phyloP scores from a whole-genome alignment of 2,113 vertebrate species.

The Gymnocephalus cernua region DNA sequence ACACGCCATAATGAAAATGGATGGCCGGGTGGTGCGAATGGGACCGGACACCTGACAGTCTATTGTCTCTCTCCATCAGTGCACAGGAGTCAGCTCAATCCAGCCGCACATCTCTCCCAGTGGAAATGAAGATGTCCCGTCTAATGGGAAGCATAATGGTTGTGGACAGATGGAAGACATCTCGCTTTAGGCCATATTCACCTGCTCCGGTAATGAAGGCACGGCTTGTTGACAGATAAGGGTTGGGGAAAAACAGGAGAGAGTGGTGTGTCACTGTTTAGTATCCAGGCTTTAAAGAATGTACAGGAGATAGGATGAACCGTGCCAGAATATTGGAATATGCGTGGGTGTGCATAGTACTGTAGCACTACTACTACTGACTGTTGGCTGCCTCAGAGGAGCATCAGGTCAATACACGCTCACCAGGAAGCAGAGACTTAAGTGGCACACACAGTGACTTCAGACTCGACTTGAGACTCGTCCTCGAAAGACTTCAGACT shows the following conservation, averaged over 20 bases:
- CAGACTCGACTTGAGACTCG: too few relatives aligned
- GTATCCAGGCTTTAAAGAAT: conserved; percentile 24
- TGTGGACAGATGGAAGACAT: conserved; percentile 75
- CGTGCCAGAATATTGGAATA: conserved; percentile 20
- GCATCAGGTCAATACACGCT: conserved; percentile 61
- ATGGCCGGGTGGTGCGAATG: conserved; percentile 62
- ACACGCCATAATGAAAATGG: conserved; percentile 80
- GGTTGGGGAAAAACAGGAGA: conserved; percentile 25
- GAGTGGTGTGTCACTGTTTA: conserved; percentile 39
- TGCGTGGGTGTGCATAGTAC: conserved; percentile 42
- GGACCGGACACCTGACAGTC: conserved; percentile 76
- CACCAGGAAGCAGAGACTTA: conserved; percentile 47
- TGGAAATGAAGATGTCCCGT: conserved; percentile 79
- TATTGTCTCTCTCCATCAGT: conserved; percentile 73
- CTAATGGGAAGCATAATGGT: conserved; percentile 78
- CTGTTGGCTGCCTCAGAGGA: conserved; percentile 50
- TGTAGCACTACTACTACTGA: conserved; percentile 11
- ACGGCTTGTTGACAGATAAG: conserved; percentile 59
- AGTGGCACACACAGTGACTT: too few relatives aligned
- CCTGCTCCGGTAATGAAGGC: conserved; percentile 57
- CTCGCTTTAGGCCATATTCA: conserved; percentile 51
- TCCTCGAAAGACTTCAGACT: too few relatives aligned
- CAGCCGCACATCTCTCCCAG: conserved; percentile 49
- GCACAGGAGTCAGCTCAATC: conserved; percentile 58
- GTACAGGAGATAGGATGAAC: conserved; percentile 7